phyloP scores from a whole-genome alignment of 2,797 vertebrate genomes.

The Agapornis canus region DNA sequence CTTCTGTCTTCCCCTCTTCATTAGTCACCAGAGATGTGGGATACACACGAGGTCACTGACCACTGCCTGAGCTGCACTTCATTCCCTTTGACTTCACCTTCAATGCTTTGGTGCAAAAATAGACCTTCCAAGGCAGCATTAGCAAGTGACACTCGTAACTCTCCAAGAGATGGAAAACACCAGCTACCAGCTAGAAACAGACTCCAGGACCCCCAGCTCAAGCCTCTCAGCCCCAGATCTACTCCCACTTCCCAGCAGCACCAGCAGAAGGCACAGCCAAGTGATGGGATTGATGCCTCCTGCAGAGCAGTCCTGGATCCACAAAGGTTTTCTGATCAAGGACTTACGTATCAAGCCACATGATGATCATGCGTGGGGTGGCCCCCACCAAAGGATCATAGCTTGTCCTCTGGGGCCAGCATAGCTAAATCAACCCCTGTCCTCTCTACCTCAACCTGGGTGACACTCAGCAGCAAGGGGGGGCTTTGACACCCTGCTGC shows the following conservation, averaged over 20 bases:
- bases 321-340: neutral
- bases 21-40: neutral
- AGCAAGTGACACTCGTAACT: neutral
- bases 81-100: neutral
- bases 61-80: neutral
- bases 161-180: neutral
- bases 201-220: neutral
- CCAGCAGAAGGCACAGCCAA: neutral
- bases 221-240: neutral
- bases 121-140: neutral
- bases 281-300: neutral
- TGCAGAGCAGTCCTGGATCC: neutral
- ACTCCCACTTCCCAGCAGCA: neutral
- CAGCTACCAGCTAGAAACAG: neutral
- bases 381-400: neutral
- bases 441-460: neutral
- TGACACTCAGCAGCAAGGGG: neutral
- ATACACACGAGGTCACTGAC: rapidly evolving
- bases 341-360: neutral
- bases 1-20: neutral
- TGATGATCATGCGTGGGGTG: neutral
- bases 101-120: neutral
- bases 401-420: neutral
- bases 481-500: neutral
- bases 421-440: neutral